These are phyloP conservation scores for Hydrophis major DNA, from an alignment of 2,797 vertebrate genomes.

Conservation along the genomic window DNA sequence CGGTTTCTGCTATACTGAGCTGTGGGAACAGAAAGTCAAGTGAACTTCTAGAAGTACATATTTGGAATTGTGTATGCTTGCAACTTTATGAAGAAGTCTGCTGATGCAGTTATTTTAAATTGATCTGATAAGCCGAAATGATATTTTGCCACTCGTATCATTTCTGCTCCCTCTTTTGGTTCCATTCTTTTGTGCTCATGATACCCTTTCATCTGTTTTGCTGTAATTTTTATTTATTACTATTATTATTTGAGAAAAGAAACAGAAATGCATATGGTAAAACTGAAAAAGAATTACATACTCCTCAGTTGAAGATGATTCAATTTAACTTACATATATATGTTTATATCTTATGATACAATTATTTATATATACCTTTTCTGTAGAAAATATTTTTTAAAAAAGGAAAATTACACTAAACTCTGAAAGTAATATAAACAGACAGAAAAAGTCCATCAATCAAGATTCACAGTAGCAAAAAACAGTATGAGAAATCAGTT, in stretches of 20 bases:
- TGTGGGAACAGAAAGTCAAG: neutral
- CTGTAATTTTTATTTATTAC: neutral
- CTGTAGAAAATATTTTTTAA: neutral
- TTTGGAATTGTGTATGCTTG: neutral
- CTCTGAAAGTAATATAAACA: neutral
- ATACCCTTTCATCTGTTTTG: neutral
- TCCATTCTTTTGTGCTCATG: neutral
- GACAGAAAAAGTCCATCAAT: neutral
- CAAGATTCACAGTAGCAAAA: neutral
- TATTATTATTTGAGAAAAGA: neutral
- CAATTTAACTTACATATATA: neutral
- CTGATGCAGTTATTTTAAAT: neutral
- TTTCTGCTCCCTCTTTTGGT: neutral
- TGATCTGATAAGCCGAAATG: neutral
- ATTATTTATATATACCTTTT: neutral
- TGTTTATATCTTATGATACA: neutral
- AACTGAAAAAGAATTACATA: neutral
- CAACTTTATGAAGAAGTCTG: neutral
- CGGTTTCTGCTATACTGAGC: neutral
- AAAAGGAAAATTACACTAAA: neutral
- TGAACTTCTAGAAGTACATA: neutral
- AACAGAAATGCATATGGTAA: neutral
- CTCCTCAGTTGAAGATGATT: neutral
- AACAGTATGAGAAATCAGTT: neutral
- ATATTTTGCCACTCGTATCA: neutral